Conservation (phyloP, 2,113 vertebrate genomes). For the Siniperca knerii region DNA sequence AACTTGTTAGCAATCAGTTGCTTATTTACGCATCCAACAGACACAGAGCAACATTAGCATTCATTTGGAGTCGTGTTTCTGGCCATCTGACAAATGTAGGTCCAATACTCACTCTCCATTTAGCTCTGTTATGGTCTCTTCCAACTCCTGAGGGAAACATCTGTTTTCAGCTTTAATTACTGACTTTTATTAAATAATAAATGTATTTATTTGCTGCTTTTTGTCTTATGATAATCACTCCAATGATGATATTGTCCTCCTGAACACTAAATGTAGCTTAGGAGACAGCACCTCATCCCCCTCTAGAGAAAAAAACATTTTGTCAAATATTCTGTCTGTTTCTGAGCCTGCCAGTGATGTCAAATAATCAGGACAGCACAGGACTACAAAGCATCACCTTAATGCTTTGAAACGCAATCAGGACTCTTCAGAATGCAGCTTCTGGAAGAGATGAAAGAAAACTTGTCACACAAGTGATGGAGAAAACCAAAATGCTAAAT, state of each 20-base stretch:
- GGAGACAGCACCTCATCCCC: not conserved
- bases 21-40: not conserved
- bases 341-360: not conserved
- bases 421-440: constrained; percentile 28
- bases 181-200: not conserved
- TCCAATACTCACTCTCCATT: not conserved
- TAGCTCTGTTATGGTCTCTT: not conserved
- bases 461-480: not conserved
- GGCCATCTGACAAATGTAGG: not conserved
- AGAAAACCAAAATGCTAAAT: not conserved
- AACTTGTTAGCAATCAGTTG: not conserved
- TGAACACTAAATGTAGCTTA: not conserved
- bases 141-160: not conserved
- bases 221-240: not conserved
- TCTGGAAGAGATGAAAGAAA: constrained; percentile 37
- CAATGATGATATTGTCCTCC: constrained; percentile 2
- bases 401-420: constrained; percentile 38
- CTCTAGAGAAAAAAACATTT: too few species aligned
- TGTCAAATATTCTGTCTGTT: not conserved
- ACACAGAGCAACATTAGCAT: not conserved
- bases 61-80: not conserved
- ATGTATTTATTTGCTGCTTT: not conserved
- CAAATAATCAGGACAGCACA: constrained; percentile 1
- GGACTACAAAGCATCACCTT: constrained; percentile 6
- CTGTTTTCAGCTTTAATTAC: not conserved